Evolutionary conservation across 2,113 vertebrate species (phyloP).

Genomic region (Seriola quinqueradiata): DNA sequence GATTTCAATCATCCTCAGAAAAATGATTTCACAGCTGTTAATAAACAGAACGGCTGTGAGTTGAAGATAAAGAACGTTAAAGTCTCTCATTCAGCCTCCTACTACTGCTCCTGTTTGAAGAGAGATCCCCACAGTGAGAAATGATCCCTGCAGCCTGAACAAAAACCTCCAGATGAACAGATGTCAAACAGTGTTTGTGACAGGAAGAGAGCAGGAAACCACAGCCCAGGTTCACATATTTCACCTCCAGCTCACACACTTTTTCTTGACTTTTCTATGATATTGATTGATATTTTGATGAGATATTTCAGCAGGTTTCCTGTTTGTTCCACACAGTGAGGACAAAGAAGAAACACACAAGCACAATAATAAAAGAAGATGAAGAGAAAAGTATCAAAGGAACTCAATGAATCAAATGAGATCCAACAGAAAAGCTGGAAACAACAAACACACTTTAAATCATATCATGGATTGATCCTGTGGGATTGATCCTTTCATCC

Average conservation of each 20-base stretch:
- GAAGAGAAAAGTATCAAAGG: no score
- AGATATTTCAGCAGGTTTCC: background rate
- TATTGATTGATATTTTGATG: background rate
- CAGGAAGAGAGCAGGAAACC: slow-evolving; percentile 36
- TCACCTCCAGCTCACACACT: slow-evolving; percentile 23
- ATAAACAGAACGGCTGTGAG: background rate
- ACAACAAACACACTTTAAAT: no score
- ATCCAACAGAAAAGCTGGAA: no score
- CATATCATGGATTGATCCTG: no score
- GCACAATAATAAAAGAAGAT: background rate
- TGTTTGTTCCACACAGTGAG: background rate
- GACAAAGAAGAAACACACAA: no score
- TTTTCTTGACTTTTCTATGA: background rate
- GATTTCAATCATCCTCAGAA: background rate
- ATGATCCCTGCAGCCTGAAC: slow-evolving; percentile 35
- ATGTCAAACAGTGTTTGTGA: slow-evolving; percentile 28
- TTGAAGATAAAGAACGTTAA: background rate
- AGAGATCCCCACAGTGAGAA: background rate
- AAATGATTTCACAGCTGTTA: slow-evolving; percentile 36
- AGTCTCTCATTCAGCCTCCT: slow-evolving; percentile 31
- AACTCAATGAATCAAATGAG: no score
- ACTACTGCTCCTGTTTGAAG: background rate
- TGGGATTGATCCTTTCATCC: no score
- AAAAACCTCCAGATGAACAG: slow-evolving; percentile 32
- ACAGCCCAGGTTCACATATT: slow-evolving; percentile 35